These are phyloP conservation scores for Sphaeridia pumilis DNA, from an alignment of 2,888 invertebrate species.

Conservation along the genomic window DNA sequence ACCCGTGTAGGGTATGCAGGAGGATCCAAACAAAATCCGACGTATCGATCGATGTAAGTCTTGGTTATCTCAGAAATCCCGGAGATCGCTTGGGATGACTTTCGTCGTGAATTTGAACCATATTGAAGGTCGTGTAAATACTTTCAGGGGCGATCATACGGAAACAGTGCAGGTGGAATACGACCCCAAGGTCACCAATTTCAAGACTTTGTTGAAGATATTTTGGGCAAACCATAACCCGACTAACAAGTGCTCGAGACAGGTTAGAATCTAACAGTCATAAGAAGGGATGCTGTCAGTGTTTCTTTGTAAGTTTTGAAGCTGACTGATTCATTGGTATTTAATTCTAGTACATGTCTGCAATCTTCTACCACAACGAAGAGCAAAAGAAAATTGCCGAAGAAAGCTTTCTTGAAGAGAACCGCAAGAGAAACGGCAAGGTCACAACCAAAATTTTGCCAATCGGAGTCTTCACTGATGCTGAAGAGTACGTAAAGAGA, in stretches of 20 bases:
- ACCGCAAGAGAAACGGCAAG: conserved; percentile 43
- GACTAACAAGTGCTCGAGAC: conserved; percentile 64
- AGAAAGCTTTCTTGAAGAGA: conserved; percentile 46
- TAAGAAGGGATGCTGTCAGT: neutral
- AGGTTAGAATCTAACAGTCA: conserved; percentile 50
- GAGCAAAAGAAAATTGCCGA: conserved; percentile 69
- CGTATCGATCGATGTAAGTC: conserved; percentile 73
- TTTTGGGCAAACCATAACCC: conserved; percentile 95
- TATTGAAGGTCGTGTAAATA: conserved; percentile 1
- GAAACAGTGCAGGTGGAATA: conserved; percentile 87
- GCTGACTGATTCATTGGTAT: conserved; percentile 2
- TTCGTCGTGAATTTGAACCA: neutral
- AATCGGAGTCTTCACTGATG: conserved; percentile 75
- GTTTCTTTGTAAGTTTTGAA: conserved; percentile 17
- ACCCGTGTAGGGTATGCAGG: conserved; percentile 93
- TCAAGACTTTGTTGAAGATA: conserved; percentile 59
- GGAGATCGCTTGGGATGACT: neutral
- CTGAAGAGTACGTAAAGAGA: conserved; percentile 75
- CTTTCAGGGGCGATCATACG: conserved; percentile 77
- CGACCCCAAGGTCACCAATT: conserved; percentile 68
- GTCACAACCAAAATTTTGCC: conserved; percentile 66
- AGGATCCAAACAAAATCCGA: conserved; percentile 65
- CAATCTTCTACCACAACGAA: conserved; percentile 78
- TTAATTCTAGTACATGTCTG: conserved; percentile 62
- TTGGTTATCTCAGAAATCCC: neutral